These are phyloP conservation scores for Notolepis coatsorum DNA, from an alignment of 2,797 vertebrate genomes.

Conservation along the genomic window DNA sequence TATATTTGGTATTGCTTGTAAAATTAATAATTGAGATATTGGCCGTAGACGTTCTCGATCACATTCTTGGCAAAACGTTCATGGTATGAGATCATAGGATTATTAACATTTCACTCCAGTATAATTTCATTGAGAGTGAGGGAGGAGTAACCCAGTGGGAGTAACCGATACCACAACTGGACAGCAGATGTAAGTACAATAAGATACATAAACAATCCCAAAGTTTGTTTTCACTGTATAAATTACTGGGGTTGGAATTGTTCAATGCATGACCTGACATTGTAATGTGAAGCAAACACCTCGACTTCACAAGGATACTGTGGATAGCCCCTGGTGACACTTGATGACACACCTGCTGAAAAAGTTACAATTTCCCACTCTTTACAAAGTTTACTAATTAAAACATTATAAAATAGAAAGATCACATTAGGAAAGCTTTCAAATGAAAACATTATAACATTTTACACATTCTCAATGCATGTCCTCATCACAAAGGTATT, in stretches of 20 bases:
- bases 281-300: too few relatives aligned
- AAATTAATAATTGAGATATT: conserved; percentile 48
- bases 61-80: neutral
- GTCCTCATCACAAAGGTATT: neutral
- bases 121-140: conserved; percentile 40
- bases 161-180: conserved; percentile 51
- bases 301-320: conserved; percentile 11
- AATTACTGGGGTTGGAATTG: too few relatives aligned
- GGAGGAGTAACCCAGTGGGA: too few relatives aligned
- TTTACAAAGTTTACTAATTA: too few relatives aligned
- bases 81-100: conserved; percentile 40
- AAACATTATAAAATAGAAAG: too few relatives aligned
- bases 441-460: neutral
- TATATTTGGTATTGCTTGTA: conserved; percentile 18
- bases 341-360: too few relatives aligned
- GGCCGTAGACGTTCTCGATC: conserved; percentile 41
- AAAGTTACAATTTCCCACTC: too few relatives aligned
- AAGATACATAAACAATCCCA: conserved; percentile 22
- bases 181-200: conserved; percentile 49
- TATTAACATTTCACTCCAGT: conserved; percentile 41
- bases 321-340: neutral
- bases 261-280: too few relatives aligned
- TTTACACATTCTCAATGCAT: neutral
- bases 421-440: too few relatives aligned
- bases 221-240: conserved; percentile 28